Evolutionary conservation across 2,888 invertebrate species (phyloP).

Genomic region (Dichetophora obliterata): DNA sequence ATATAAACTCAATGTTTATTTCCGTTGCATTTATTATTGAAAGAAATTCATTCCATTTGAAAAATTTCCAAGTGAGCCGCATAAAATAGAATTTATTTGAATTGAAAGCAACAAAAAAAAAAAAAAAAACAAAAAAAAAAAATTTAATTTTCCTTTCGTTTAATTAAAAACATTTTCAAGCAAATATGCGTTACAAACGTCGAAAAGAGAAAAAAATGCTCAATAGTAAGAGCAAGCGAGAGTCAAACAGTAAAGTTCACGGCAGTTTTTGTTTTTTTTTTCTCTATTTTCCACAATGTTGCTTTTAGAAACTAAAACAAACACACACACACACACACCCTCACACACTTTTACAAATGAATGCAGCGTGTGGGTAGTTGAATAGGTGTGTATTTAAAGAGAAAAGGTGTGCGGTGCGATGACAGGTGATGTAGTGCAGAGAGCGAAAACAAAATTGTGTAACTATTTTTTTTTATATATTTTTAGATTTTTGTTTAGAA

Average conservation of each 20-base stretch:
- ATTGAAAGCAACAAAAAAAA: slow-evolving; percentile 32
- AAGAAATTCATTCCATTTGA: neutral
- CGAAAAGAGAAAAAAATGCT: neutral
- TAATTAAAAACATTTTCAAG: slow-evolving; percentile 1
- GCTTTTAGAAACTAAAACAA: too few relatives aligned
- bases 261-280: slow-evolving; percentile 6
- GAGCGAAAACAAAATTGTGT: neutral
- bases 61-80: slow-evolving; percentile 22
- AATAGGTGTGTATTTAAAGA: too few relatives aligned
- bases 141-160: slow-evolving; percentile 23
- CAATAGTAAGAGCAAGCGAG: neutral
- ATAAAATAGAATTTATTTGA: slow-evolving; percentile 40
- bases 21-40: slow-evolving; percentile 22
- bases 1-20: too few relatives aligned
- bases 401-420: too few relatives aligned
- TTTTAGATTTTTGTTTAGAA: slow-evolving; percentile 14
- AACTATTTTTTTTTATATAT: slow-evolving; percentile 16
- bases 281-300: neutral
- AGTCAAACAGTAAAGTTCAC: slow-evolving; percentile 4
- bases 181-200: neutral
- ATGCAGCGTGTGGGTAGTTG: too few relatives aligned
- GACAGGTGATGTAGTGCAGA: too few relatives aligned
- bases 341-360: neutral
- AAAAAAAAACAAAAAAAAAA: slow-evolving; percentile 14
- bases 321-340: neutral